Conservation (phyloP, 1,140 invertebrate genomes). For the Drosophila ercepeae region DNA sequence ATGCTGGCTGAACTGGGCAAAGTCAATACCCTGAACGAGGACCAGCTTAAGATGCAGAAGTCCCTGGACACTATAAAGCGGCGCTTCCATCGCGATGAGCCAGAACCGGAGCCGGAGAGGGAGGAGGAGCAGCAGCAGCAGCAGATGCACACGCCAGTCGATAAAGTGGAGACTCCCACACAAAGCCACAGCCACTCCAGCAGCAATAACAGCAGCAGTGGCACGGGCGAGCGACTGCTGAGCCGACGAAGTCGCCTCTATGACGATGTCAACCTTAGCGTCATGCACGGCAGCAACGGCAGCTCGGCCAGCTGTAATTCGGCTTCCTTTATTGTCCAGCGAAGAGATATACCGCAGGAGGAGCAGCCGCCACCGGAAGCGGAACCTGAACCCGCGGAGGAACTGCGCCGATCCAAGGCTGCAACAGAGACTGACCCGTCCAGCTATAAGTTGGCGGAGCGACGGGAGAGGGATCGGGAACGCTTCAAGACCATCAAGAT, state of each 20-base stretch:
- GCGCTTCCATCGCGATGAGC: constrained; percentile 62
- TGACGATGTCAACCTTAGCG: constrained; percentile 75
- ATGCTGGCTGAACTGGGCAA: constrained; percentile 73
- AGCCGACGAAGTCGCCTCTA: constrained; percentile 78
- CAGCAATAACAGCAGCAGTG: constrained; percentile 35
- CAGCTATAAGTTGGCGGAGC: constrained; percentile 64
- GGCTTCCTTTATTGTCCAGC: constrained; percentile 71
- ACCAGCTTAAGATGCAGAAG: constrained; percentile 78
- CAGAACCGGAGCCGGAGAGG: not conserved
- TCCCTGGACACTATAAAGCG: constrained; percentile 78
- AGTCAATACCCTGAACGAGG: constrained; percentile 59
- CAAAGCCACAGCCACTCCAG: constrained; percentile 32
- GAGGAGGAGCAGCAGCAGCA: constrained; percentile 27
- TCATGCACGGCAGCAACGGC: constrained; percentile 57
- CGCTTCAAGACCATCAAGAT: constrained; percentile 83
- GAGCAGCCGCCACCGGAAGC: constrained; percentile 2
- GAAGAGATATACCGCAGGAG: constrained; percentile 34
- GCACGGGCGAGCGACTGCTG: constrained; percentile 65
- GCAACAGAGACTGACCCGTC: constrained; percentile 36
- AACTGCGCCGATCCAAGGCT: not conserved
- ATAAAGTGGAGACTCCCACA: constrained; percentile 21
- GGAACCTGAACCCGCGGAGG: constrained; percentile 32
- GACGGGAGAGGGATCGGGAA: constrained; percentile 74
- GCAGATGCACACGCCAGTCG: constrained; percentile 2
- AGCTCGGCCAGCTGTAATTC: constrained; percentile 58